These are phyloP conservation scores for Hyles euphorbiae DNA, from an alignment of 1,140 invertebrate genomes.

Conservation along the genomic window DNA sequence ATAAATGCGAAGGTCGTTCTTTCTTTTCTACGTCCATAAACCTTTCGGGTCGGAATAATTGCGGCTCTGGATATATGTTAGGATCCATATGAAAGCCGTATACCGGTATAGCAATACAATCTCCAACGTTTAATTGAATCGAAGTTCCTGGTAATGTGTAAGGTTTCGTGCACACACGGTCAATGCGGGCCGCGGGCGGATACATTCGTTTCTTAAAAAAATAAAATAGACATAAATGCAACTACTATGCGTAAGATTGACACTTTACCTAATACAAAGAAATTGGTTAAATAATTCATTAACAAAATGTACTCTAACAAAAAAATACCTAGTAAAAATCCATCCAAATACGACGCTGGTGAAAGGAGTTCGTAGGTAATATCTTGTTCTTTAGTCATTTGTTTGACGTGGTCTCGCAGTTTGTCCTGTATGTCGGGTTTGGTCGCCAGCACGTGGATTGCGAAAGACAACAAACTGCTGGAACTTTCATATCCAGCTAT, in stretches of 20 bases:
- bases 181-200: slow-evolving; percentile 73
- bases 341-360: slow-evolving; percentile 75
- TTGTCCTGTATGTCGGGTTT: slow-evolving; percentile 79
- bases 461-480: too few relatives aligned
- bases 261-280: too few relatives aligned
- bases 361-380: slow-evolving; percentile 76
- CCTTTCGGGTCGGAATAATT: slow-evolving; percentile 77
- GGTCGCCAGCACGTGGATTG: slow-evolving; percentile 77
- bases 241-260: too few relatives aligned
- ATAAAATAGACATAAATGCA: too few relatives aligned
- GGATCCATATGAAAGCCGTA: slow-evolving; percentile 78
- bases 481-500: slow-evolving; percentile 74
- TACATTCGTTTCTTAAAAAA: slow-evolving; percentile 78
- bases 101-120: slow-evolving; percentile 64
- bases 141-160: slow-evolving; percentile 72
- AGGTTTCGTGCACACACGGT: slow-evolving; percentile 68
- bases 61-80: slow-evolving; percentile 76
- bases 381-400: slow-evolving; percentile 62
- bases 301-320: too few relatives aligned
- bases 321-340: slow-evolving; percentile 64
- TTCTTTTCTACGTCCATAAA: slow-evolving; percentile 73
- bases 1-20: slow-evolving; percentile 74
- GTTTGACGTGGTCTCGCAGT: slow-evolving; percentile 76
- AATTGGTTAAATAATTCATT: slow-evolving; percentile 23
- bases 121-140: slow-evolving; percentile 59